Conservation (phyloP, 2,888 invertebrate species). For the Mechanitis mazaeus region DNA sequence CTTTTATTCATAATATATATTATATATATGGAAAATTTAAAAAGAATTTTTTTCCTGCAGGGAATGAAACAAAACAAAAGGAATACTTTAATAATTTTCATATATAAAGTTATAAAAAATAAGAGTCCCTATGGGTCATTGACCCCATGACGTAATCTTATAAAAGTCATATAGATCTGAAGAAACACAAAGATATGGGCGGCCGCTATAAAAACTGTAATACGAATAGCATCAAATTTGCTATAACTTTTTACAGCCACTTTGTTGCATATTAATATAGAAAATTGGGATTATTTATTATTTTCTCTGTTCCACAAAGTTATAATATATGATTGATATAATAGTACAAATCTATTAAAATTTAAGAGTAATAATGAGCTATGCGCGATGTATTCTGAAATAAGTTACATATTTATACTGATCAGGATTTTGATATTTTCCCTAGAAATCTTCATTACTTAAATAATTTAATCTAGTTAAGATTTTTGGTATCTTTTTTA, state of each 20-base stretch:
- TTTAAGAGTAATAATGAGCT: too few relatives aligned
- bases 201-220: conserved; percentile 61
- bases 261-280: conserved; percentile 55
- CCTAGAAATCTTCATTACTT: too few relatives aligned
- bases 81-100: conserved; percentile 8
- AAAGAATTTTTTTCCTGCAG: conserved; percentile 2
- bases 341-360: too few relatives aligned
- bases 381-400: too few relatives aligned
- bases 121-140: conserved; percentile 25
- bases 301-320: too few relatives aligned
- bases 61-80: conserved; percentile 8
- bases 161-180: conserved; percentile 63
- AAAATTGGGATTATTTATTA: conserved; percentile 22
- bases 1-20: too few relatives aligned
- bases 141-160: conserved; percentile 39
- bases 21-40: too few relatives aligned
- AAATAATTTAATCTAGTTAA: too few relatives aligned
- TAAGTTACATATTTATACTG: too few relatives aligned
- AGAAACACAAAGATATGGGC: conserved; percentile 62
- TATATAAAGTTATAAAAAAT: conserved; percentile 30
- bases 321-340: too few relatives aligned
- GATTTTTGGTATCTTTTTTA: too few relatives aligned
- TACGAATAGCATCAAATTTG: conserved; percentile 65
- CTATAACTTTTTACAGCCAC: conserved; percentile 53
- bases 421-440: too few relatives aligned